Evolutionary conservation across 1,140 invertebrate species (phyloP).

Genomic region (Adelges cooleyi): DNA sequence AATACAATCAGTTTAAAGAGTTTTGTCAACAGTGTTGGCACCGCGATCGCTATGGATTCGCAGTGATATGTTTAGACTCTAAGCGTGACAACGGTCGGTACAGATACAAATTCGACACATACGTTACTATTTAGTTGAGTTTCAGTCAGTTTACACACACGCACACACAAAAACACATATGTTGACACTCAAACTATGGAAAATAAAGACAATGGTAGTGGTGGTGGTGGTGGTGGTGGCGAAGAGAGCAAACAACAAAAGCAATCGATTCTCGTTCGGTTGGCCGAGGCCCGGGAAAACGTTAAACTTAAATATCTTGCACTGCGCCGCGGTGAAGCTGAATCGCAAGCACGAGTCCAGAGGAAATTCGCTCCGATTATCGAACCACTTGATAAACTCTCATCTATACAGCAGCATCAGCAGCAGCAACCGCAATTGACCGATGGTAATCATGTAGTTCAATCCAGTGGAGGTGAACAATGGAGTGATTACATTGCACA

Average conservation of each 20-base stretch:
- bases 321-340: neutral
- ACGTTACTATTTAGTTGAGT: neutral
- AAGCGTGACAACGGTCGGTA: neutral
- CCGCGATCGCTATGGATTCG: neutral
- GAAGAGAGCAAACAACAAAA: neutral
- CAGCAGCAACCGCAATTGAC: neutral
- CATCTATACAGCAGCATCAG: too few species aligned
- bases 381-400: neutral
- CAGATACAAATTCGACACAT: neutral
- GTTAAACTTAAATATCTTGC: neutral
- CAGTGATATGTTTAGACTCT: neutral
- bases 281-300: conserved; percentile 2
- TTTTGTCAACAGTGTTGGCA: conserved; percentile 31
- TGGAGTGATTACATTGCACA: neutral
- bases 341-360: neutral
- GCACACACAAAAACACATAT: too few species aligned
- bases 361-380: neutral
- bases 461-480: too few species aligned
- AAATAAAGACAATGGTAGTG: neutral
- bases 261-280: neutral
- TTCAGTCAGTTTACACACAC: too few species aligned
- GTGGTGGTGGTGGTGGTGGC: too few species aligned
- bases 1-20: conserved; percentile 30
- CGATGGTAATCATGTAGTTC: too few species aligned
- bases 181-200: too few species aligned